Evolutionary conservation across 2,113 vertebrate genomes (phyloP), one percentile per base, ranked within the genome.

Genomic region (Crypturellus undulatus): DNA sequence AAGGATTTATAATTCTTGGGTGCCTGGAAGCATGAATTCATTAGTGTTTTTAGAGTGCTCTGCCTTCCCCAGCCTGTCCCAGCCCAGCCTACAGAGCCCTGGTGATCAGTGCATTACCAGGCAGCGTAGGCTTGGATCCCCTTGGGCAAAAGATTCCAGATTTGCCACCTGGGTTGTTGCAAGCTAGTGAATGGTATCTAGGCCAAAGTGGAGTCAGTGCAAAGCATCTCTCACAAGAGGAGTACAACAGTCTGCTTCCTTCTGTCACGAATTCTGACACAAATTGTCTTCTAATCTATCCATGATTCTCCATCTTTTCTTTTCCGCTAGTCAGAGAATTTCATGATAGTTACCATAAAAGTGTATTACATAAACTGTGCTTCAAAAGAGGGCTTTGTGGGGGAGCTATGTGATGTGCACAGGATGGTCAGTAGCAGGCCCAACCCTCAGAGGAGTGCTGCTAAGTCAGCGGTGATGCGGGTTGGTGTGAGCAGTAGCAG

Each of bases 161-260:
- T 78, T 94, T 90, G 52, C 92, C 64, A 78, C 69, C 95, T 93
- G 87, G 71, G 10, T 32, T 78, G n/a, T 34, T 91, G 49, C 10
- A 89, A 91, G 67, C 60, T 75, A 89, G 63, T 43, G 49, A 87
- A 59, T 18, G 51, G 38, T 83, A 88, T 91, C 7, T 87, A 76
- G 82, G 71, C 73, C 82, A 94, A 91, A 94, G 93, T 80, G 71
- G 12, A 87, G 63, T 85, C 45, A 56, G 56, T 71, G 36, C 59
- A 90, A 79, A 79, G 18, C 52, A 28, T 30, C 30, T 93, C 73
- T 89, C 58, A 87, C 15, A 75, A 72, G 58, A 11, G 28, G 9
- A 28, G 60, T 58, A 30, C 21, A 71, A 24, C 19, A 68, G n/a
- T 32, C 11, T 76, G 24, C 49, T 85, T 62, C 49, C 72, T 68